A percentile compares a stretch with the other conserved stretches of the same genome.
Conservation (phyloP, 1,140 invertebrate species). For the Tyrophagus putrescentiae region DNA sequence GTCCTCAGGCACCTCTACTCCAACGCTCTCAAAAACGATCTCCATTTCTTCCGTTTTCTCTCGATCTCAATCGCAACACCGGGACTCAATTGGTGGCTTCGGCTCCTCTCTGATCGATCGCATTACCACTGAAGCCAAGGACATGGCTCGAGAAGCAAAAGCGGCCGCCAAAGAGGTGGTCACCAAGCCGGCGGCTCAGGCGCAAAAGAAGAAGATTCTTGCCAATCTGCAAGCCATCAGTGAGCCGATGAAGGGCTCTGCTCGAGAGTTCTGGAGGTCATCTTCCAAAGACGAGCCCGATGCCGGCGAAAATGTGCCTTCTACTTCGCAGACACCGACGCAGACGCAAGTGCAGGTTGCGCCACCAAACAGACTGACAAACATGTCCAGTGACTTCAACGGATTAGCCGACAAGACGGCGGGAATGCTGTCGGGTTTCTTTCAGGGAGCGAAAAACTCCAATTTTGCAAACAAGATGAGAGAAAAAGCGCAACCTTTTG, state of each 20-base stretch:
- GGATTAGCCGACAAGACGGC: slow-evolving; percentile 74
- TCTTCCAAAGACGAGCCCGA: slow-evolving; percentile 14
- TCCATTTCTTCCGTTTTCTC: slow-evolving; percentile 17
- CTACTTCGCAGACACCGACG: no score
- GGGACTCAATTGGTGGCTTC: slow-evolving; percentile 8
- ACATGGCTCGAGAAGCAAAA: slow-evolving; percentile 65
- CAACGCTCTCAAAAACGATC: slow-evolving; percentile 10
- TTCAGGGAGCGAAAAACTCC: slow-evolving; percentile 39
- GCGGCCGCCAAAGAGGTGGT: slow-evolving; percentile 55
- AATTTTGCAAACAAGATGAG: slow-evolving; percentile 32
- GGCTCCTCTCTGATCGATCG: slow-evolving; percentile 31
- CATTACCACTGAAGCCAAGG: slow-evolving; percentile 71
- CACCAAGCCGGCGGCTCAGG: slow-evolving; percentile 61
- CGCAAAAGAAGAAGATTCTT: slow-evolving; percentile 54
- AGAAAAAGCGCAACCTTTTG: slow-evolving; percentile 43
- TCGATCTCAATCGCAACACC: slow-evolving; percentile 20
- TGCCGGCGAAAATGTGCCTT: no score
- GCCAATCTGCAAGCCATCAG: slow-evolving; percentile 27
- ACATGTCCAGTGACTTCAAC: slow-evolving; percentile 43
- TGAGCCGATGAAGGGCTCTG: slow-evolving; percentile 26
- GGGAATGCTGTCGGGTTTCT: slow-evolving; percentile 77
- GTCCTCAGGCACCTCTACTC: slow-evolving; percentile 18
- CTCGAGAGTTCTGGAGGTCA: slow-evolving; percentile 23
- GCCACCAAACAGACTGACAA: no score
- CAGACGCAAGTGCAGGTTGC: no score